These are phyloP conservation scores for Hyles euphorbiae DNA, from an alignment of 1,140 invertebrate species.

Conservation along the genomic window DNA sequence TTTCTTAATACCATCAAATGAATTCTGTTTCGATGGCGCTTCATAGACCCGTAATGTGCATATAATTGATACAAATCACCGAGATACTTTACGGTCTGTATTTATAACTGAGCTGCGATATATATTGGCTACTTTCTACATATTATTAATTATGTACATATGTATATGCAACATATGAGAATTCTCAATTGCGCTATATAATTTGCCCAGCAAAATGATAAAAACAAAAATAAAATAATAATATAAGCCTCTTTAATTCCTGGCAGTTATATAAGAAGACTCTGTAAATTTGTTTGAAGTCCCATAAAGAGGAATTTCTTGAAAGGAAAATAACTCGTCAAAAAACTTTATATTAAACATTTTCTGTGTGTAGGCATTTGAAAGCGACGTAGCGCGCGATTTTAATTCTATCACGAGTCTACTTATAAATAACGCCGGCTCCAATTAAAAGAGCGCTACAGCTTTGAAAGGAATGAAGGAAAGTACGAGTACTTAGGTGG, in stretches of 20 bases:
- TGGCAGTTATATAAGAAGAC: conserved; percentile 23
- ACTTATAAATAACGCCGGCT: conserved; percentile 59
- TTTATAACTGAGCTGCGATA: too few relatives aligned
- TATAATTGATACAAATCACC: too few relatives aligned
- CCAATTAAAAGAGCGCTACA: conserved; percentile 68
- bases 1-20: conserved; percentile 53
- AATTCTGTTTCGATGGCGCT: conserved; percentile 24
- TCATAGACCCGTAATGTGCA: too few relatives aligned
- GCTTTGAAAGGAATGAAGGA: conserved; percentile 64
- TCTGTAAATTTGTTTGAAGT: conserved; percentile 55
- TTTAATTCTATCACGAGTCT: conserved; percentile 72
- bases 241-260: conserved; percentile 12
- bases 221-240: conserved; percentile 16
- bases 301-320: conserved; percentile 48
- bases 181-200: too few relatives aligned
- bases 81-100: too few relatives aligned
- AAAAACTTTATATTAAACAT: conserved; percentile 65
- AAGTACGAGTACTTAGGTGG: conserved; percentile 57
- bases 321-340: conserved; percentile 46
- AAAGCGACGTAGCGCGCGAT: conserved; percentile 56
- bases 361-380: conserved; percentile 43
- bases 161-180: too few relatives aligned
- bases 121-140: too few relatives aligned
- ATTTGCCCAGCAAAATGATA: conserved; percentile 11
- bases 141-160: too few relatives aligned